A percentile compares a stretch with the other conserved stretches of the same genome.
These are phyloP conservation scores for Cybosia mesomella DNA, from an alignment of 2,888 invertebrate genomes.

Conservation along the genomic window DNA sequence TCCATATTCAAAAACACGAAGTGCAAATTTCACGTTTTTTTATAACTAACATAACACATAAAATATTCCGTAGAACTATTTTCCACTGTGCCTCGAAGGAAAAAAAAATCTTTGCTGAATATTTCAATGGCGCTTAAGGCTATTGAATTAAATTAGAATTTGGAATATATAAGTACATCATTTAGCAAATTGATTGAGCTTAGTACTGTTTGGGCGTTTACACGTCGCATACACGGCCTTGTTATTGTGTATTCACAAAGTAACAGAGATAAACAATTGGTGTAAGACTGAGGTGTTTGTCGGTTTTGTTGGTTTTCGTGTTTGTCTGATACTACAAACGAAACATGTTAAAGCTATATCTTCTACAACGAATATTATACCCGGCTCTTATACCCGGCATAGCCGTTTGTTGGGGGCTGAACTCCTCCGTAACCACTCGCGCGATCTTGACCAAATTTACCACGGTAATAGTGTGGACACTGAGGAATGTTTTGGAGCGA, in stretches of 20 bases:
- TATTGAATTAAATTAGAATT: slow-evolving; percentile 4
- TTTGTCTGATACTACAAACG: not conserved
- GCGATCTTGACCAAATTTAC: too few relatives aligned
- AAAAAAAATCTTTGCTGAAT: not conserved
- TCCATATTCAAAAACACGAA: too few relatives aligned
- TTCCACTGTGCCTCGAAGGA: not conserved
- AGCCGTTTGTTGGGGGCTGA: too few relatives aligned
- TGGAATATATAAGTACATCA: not conserved
- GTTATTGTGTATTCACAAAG: slow-evolving; percentile 5
- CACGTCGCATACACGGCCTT: not conserved
- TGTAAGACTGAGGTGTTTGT: not conserved
- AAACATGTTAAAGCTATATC: not conserved
- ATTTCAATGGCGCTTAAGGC: not conserved
- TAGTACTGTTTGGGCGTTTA: slow-evolving; percentile 9
- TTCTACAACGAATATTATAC: not conserved
- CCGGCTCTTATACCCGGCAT: too few relatives aligned
- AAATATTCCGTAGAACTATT: too few relatives aligned
- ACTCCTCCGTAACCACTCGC: too few relatives aligned
- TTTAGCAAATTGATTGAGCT: slow-evolving; percentile 8
- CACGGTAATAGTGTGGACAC: too few relatives aligned
- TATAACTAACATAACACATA: too few relatives aligned
- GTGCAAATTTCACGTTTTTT: too few relatives aligned
- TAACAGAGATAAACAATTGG: not conserved
- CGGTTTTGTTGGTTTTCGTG: not conserved
- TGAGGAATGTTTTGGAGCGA: too few relatives aligned